phyloP scores from a whole-genome alignment of 2,113 vertebrate species.

The Phycodurus eques region DNA sequence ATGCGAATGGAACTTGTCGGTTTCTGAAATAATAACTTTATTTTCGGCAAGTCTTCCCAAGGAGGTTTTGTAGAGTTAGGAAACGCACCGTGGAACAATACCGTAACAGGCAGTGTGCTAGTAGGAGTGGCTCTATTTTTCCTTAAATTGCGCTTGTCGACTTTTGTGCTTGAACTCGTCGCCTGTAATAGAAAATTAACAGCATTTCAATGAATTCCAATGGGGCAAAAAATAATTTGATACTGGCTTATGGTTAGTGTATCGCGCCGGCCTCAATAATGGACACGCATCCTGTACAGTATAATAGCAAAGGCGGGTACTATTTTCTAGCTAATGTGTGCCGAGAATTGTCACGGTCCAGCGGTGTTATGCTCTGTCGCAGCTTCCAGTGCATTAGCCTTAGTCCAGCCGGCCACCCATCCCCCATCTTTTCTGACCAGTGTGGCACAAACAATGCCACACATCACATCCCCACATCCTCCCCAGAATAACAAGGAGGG shows the following conservation, averaged over 20 bases:
- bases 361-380: slow-evolving; percentile 27
- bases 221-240: too few species aligned
- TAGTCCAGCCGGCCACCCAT: slow-evolving; percentile 9
- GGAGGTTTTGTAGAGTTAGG: too few species aligned
- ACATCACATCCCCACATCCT: slow-evolving; percentile 63
- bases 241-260: background rate
- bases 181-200: too few species aligned
- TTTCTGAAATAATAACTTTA: too few species aligned
- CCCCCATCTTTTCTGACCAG: slow-evolving; percentile 48
- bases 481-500: slow-evolving; percentile 74
- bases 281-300: background rate
- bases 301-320: background rate
- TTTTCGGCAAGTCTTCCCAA: too few species aligned
- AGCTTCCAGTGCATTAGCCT: slow-evolving; percentile 38
- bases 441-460: slow-evolving; percentile 67
- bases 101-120: too few species aligned
- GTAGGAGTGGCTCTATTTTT: too few species aligned
- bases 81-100: too few species aligned
- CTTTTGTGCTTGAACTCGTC: too few species aligned
- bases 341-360: slow-evolving; percentile 12
- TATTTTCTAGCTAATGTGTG: slow-evolving; percentile 1
- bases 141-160: too few species aligned
- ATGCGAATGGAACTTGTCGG: too few species aligned
- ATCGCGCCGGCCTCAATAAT: background rate
- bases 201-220: too few species aligned